Percentiles rank a stretch among this genome's conserved stretches.
Conservation (phyloP, 2,113 vertebrate genomes). For the Paedocypris sp. region DNA sequence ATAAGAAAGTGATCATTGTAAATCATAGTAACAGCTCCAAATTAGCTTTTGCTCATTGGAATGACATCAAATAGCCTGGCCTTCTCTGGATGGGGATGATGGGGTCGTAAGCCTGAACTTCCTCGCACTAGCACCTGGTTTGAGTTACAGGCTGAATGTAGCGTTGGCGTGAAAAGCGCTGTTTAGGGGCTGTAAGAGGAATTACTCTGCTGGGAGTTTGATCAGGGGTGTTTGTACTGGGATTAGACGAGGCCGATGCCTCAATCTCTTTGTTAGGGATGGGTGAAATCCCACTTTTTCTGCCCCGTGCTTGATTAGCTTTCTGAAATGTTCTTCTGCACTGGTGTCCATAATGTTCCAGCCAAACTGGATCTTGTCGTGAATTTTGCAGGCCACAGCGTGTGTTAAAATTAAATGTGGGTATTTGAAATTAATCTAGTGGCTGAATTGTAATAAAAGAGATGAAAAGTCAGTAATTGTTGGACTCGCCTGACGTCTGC, state of each 20-base stretch:
- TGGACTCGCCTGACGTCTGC: no score
- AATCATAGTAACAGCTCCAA: slow-evolving; percentile 48
- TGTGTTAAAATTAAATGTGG: no score
- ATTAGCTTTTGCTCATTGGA: slow-evolving; percentile 46
- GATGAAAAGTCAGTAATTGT: no score
- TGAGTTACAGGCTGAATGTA: slow-evolving; percentile 47
- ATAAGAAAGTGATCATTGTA: slow-evolving; percentile 50
- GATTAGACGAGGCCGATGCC: background rate
- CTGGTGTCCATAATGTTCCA: no score
- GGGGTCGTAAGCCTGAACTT: slow-evolving; percentile 41
- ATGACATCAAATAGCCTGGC: slow-evolving; percentile 47
- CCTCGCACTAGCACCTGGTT: slow-evolving; percentile 49
- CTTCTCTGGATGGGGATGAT: slow-evolving; percentile 33
- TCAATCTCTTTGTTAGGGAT: background rate
- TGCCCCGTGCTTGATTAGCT: no score
- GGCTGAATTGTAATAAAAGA: no score
- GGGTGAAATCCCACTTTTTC: no score
- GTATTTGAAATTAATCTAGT: no score
- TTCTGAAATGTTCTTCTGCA: no score
- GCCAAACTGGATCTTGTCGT: no score
- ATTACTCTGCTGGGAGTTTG: slow-evolving; percentile 34
- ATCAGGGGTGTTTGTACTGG: slow-evolving; percentile 39
- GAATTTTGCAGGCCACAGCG: no score
- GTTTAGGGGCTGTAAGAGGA: slow-evolving; percentile 46
- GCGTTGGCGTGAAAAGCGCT: slow-evolving; percentile 39